Percentiles rank a stretch among this genome's conserved stretches.
These are phyloP conservation scores for Hirtodrosophila histrioides DNA, from an alignment of 2,888 invertebrate genomes.

Conservation along the genomic window DNA sequence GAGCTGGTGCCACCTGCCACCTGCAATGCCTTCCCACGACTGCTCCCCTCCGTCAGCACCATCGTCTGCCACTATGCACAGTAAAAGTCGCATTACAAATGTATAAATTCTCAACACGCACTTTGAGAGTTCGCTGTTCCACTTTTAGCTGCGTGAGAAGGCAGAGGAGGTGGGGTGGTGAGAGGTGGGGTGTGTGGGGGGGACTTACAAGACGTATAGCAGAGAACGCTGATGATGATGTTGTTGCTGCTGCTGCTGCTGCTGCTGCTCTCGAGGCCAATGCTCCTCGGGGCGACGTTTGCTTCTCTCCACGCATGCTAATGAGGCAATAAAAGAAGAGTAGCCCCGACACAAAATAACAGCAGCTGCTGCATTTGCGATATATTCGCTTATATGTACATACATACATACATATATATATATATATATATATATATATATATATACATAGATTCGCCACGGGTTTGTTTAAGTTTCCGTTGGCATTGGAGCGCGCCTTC, in stretches of 20 bases:
- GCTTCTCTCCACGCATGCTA: slow-evolving; percentile 55
- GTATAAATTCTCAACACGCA: slow-evolving; percentile 65
- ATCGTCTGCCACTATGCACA: slow-evolving; percentile 9
- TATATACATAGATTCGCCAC: no score
- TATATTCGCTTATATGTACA: no score
- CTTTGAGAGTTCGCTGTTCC: slow-evolving; percentile 56
- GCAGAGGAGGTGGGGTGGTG: not conserved
- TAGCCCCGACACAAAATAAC: not conserved
- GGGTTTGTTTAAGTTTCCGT: slow-evolving; percentile 30
- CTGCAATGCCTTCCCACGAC: slow-evolving; percentile 23
- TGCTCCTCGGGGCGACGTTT: slow-evolving; percentile 49
- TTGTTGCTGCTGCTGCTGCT: slow-evolving; percentile 2
- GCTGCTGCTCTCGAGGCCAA: slow-evolving; percentile 45
- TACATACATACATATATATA: no score
- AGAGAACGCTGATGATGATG: not conserved
- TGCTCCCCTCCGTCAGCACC: not conserved
- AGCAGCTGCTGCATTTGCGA: no score
- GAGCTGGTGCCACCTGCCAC: slow-evolving; percentile 6
- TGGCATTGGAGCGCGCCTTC: slow-evolving; percentile 5
- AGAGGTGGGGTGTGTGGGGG: not conserved
- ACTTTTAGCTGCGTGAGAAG: slow-evolving; percentile 36
- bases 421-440: no score
- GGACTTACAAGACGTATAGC: not conserved
- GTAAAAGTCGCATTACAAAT: slow-evolving; percentile 39
- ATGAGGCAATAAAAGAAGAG: slow-evolving; percentile 48